These are phyloP conservation scores for Chelonia mydas DNA, from an alignment of 2,797 vertebrate genomes.

Conservation along the genomic window DNA sequence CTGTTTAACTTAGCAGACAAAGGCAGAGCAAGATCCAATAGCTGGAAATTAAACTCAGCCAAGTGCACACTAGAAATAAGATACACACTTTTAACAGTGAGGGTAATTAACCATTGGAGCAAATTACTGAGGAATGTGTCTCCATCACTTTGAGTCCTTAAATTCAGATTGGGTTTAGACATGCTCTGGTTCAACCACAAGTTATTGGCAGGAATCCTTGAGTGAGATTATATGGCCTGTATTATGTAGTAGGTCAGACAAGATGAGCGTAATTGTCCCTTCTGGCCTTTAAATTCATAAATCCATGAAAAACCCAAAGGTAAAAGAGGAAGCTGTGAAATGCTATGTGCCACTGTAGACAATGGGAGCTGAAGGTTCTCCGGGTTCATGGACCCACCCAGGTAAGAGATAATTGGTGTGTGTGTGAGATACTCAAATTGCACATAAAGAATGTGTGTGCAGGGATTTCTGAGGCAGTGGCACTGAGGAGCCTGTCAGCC, in stretches of 20 bases:
- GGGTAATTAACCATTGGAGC: not conserved
- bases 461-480: rapidly evolving
- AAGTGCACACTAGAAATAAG: not conserved
- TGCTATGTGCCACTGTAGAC: rapidly evolving
- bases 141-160: not conserved
- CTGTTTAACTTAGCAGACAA: not conserved
- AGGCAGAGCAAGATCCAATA: not conserved
- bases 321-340: not conserved
- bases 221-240: not conserved
- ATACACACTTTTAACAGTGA: not conserved
- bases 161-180: not conserved
- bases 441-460: rapidly evolving
- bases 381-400: not conserved
- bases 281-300: not conserved
- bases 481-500: not conserved
- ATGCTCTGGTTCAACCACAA: rapidly evolving
- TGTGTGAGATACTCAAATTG: not conserved
- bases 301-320: not conserved
- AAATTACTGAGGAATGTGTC: not conserved
- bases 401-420: not conserved
- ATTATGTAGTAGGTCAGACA: not conserved
- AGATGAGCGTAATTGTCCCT: rapidly evolving
- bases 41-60: not conserved
- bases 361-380: not conserved
- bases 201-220: not conserved